A percentile compares a stretch with the other conserved stretches of the same genome.
Evolutionary conservation across 2,113 vertebrate species (phyloP).

Genomic region (Scytalopus superciliaris): DNA sequence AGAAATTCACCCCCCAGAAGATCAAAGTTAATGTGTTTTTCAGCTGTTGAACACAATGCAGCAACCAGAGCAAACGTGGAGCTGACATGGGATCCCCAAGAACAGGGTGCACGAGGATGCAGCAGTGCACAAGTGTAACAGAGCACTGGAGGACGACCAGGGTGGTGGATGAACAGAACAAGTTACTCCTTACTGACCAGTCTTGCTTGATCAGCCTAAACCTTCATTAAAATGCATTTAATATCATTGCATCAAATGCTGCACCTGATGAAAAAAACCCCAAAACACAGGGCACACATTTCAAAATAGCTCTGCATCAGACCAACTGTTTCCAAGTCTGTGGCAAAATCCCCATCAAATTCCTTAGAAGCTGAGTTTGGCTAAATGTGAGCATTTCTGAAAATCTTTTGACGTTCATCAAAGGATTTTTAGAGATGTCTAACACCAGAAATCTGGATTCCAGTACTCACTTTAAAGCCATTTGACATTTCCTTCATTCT

Average conservation of each 20-base stretch:
- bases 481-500: not conserved
- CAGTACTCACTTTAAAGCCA: not conserved
- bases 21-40: not conserved
- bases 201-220: not conserved
- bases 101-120: not conserved
- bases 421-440: not conserved
- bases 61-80: not conserved
- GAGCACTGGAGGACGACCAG: not conserved
- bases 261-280: not conserved
- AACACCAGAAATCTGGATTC: not conserved
- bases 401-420: not conserved
- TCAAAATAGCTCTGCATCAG: not conserved
- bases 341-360: not conserved
- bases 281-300: not conserved
- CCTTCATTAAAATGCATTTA: not conserved
- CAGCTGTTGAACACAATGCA: not conserved
- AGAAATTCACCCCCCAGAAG: not conserved
- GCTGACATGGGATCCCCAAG: fast-evolving
- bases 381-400: not conserved
- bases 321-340: not conserved
- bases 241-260: not conserved
- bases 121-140: not conserved
- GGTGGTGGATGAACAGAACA: not conserved
- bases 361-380: not conserved
- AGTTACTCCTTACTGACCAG: not conserved